A percentile compares a stretch with the other conserved stretches of the same genome.
phyloP scores from a whole-genome alignment of 2,888 invertebrate genomes.

The Lasius fuliginosus region DNA sequence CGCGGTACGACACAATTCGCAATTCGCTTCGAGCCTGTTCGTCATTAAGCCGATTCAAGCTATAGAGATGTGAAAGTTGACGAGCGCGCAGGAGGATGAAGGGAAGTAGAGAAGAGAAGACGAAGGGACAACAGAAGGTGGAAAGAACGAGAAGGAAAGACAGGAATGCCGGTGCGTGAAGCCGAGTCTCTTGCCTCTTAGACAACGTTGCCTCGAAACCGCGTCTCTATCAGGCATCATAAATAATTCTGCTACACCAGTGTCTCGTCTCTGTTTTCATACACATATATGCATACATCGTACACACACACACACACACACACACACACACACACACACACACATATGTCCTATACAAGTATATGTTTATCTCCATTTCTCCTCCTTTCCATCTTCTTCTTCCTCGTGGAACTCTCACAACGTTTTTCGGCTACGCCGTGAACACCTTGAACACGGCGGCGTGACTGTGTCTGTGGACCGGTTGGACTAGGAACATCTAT shows the following conservation, averaged over 20 bases:
- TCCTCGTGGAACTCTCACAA: slow-evolving; percentile 31
- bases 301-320: background rate
- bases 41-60: slow-evolving; percentile 54
- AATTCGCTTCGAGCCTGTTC: slow-evolving; percentile 43
- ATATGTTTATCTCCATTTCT: slow-evolving; percentile 24
- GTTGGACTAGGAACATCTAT: slow-evolving; percentile 73
- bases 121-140: slow-evolving; percentile 62
- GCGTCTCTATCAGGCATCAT: slow-evolving; percentile 86
- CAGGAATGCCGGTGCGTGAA: slow-evolving; percentile 84
- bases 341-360: background rate
- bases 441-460: slow-evolving; percentile 73
- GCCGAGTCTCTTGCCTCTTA: slow-evolving; percentile 82
- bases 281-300: background rate
- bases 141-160: slow-evolving; percentile 71
- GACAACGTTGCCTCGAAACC: slow-evolving; percentile 82
- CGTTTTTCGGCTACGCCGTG: slow-evolving; percentile 72
- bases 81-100: slow-evolving; percentile 69
- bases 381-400: slow-evolving; percentile 46
- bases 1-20: slow-evolving; percentile 38
- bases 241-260: slow-evolving; percentile 83
- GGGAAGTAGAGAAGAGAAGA: slow-evolving; percentile 64
- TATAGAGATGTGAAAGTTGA: slow-evolving; percentile 68
- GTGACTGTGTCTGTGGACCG: slow-evolving; percentile 72
- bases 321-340: too few relatives aligned
- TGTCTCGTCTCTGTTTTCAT: slow-evolving; percentile 55